Evolutionary conservation across 1,140 invertebrate genomes (phyloP).

Genomic region (Pollicipes pollicipes): DNA sequence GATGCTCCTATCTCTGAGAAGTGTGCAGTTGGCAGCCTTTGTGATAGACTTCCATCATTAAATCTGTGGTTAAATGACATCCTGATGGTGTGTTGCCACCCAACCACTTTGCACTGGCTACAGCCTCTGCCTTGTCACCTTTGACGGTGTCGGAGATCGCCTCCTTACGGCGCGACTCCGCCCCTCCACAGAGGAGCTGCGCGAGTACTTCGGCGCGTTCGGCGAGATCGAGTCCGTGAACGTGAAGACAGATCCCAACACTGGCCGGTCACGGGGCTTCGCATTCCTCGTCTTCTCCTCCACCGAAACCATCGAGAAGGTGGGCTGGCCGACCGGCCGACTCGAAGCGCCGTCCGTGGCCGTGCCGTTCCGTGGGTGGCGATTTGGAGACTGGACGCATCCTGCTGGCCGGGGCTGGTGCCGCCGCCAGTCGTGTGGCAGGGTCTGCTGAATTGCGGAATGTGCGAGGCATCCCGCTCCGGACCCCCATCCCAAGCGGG

Average conservation of each 20-base stretch:
- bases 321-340: conserved; percentile 28
- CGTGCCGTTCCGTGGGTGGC: neutral
- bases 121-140: no score
- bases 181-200: conserved; percentile 63
- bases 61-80: no score
- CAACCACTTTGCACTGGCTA: no score
- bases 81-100: no score
- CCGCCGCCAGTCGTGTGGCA: neutral
- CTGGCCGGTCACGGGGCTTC: conserved; percentile 74
- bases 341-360: neutral
- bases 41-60: no score
- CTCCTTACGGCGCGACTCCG: conserved; percentile 9
- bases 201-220: conserved; percentile 72
- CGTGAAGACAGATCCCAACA: conserved; percentile 80
- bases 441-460: neutral
- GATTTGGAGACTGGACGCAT: neutral
- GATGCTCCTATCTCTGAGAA: no score
- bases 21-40: no score
- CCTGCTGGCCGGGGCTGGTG: conserved; percentile 1
- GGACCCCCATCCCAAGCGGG: neutral
- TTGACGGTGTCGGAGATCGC: no score
- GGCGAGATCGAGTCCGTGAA: conserved; percentile 85
- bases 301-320: conserved; percentile 75
- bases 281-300: conserved; percentile 86
- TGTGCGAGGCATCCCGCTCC: neutral